Base-by-base conservation (phyloP, 2,888 invertebrate genomes). In the Thysanoteuthis rhombus region DNA sequence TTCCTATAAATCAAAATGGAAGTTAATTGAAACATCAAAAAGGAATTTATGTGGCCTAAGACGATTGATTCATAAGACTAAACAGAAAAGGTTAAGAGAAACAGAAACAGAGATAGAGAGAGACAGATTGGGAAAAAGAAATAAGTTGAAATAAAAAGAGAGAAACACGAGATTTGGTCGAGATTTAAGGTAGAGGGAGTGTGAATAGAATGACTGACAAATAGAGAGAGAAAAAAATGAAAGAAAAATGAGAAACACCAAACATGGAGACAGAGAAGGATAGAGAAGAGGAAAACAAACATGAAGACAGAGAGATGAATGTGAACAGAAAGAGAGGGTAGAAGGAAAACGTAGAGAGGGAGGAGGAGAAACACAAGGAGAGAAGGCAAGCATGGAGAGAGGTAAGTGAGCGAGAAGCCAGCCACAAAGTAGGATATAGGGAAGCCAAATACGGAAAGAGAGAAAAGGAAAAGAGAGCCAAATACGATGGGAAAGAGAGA, bases 271-370 rank as follows among this genome's bases (percentile, higher is more conserved):
- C 6, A 32, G 32, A 32, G 58, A 58, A 58, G 6, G 32, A 75
- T 3, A n/a, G 0, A n/a, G 75, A 75, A 75, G 12, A n/a, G 32
- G 8, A 12, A 12, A 8, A 1, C n/a, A n/a, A n/a, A n/a, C n/a
- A n/a, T n/a, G n/a, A 10, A 8, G 32, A 58, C 4, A 12, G n/a
- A 16, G 0, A 8, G 19, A 2, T 6, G 19, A 4, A n/a, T 0
- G 32, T 1, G 22, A 19, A 75, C 1, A 8, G 12, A 75, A 8
- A n/a, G 12, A 0, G n/a, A 12, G 75, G n/a, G n/a, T 0, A 32
- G 6, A 0, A 0, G 10, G 6, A 75, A n/a, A n/a, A n/a, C 32
- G n/a, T n/a, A 1, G n/a, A 10, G 8, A n/a, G 16, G n/a, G 19
- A 16, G 10, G 58, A 32, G 28, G 58, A 58, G 58, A 32, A 8